Evolutionary conservation across 2,797 vertebrate species (phyloP).

Genomic region (Eidolon dupreanum): DNA sequence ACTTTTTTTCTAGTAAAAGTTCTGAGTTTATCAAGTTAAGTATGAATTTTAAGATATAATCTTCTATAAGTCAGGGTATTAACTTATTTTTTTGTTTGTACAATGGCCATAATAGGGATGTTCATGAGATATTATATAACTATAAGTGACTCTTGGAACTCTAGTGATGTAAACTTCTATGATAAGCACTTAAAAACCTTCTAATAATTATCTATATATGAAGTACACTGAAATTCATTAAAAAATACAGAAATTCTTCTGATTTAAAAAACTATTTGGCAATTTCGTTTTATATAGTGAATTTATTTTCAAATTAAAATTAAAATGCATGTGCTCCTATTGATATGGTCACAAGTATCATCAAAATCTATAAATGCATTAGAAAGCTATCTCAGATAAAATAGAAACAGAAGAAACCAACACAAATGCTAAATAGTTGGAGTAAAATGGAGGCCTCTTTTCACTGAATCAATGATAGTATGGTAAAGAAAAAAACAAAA

Average conservation of each 20-base stretch:
- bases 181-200: background rate
- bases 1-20: background rate
- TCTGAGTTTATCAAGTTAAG: background rate
- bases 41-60: background rate
- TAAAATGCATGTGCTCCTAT: background rate
- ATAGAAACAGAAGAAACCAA: slow-evolving; percentile 38
- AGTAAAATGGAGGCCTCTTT: background rate
- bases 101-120: background rate
- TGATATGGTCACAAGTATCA: background rate
- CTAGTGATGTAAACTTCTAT: background rate
- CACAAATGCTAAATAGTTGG: background rate
- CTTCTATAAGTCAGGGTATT: background rate
- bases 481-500: background rate
- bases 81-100: background rate
- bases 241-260: background rate
- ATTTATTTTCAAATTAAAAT: slow-evolving; percentile 58
- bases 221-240: background rate
- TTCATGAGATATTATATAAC: background rate
- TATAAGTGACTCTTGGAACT: background rate
- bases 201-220: background rate
- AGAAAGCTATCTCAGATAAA: background rate
- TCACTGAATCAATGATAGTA: background rate
- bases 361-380: background rate
- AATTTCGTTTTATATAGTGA: slow-evolving; percentile 39
- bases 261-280: background rate